A percentile compares a stretch with the other conserved stretches of the same genome.
Conservation (phyloP, 1,140 invertebrate genomes). For the Heliconius hermathena region DNA sequence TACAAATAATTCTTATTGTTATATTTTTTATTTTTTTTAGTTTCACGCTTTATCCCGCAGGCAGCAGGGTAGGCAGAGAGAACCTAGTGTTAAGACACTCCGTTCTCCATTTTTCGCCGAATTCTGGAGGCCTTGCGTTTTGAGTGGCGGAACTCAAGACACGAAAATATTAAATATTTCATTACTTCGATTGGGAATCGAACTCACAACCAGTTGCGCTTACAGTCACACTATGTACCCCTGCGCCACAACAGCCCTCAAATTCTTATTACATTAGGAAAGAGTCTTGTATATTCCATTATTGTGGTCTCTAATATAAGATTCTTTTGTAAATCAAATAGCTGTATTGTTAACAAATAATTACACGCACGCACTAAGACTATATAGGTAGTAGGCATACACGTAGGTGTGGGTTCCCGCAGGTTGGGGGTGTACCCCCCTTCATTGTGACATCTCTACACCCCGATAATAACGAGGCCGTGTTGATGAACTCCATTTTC, state of each 20-base stretch:
- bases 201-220: too few relatives aligned
- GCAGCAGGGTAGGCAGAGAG: too few relatives aligned
- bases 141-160: too few relatives aligned
- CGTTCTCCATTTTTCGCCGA: too few relatives aligned
- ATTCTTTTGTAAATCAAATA: not conserved
- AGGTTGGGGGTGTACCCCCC: slow-evolving; percentile 22
- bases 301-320: not conserved
- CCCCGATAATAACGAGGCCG: slow-evolving; percentile 39
- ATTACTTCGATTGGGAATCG: not conserved
- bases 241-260: too few relatives aligned
- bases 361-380: slow-evolving; percentile 8
- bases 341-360: slow-evolving; percentile 23
- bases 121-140: too few relatives aligned
- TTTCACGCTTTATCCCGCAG: too few relatives aligned
- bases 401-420: slow-evolving; percentile 21
- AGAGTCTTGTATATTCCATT: not conserved
- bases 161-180: too few relatives aligned
- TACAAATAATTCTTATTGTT: not conserved
- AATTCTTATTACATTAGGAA: not conserved
- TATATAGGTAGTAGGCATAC: not conserved
- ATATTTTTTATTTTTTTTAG: not conserved
- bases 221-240: too few relatives aligned
- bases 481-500: slow-evolving; percentile 41
- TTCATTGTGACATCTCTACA: slow-evolving; percentile 37
- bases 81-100: too few relatives aligned